These are phyloP conservation scores for Chloroclystis v-ata DNA, from an alignment of 2,888 invertebrate species.

Conservation along the genomic window DNA sequence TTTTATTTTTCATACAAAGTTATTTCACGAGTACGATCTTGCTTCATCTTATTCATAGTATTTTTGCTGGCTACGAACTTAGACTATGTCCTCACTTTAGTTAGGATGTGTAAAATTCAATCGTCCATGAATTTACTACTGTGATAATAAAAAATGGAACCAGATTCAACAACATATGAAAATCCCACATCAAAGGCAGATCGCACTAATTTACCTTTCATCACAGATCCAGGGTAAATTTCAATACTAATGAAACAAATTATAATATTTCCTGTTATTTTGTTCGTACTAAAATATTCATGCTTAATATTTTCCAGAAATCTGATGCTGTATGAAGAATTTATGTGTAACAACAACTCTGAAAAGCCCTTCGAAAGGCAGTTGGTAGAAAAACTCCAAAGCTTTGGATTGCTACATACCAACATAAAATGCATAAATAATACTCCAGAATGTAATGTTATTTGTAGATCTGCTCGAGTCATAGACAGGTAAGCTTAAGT, in stretches of 20 bases:
- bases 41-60: too few species aligned
- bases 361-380: constrained; percentile 49
- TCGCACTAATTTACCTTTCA: constrained; percentile 52
- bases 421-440: constrained; percentile 45
- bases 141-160: constrained; percentile 47
- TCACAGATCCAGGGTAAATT: constrained; percentile 46
- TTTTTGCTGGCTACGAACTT: too few species aligned
- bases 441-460: constrained; percentile 48
- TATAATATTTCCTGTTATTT: too few species aligned
- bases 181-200: constrained; percentile 39
- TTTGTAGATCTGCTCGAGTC: constrained; percentile 56
- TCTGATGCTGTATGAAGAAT: constrained; percentile 49
- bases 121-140: not conserved
- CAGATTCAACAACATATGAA: constrained; percentile 71
- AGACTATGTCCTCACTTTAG: too few species aligned
- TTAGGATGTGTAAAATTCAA: too few species aligned
- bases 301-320: constrained; percentile 50
- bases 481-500: constrained; percentile 51
- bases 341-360: constrained; percentile 37
- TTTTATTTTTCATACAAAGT: too few species aligned
- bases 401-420: constrained; percentile 50
- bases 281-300: too few species aligned
- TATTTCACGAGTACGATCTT: too few species aligned
- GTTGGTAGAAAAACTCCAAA: constrained; percentile 52
- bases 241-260: too few species aligned